Percentiles rank a stretch among this genome's conserved stretches.
Evolutionary conservation across 2,797 vertebrate species (phyloP).

Genomic region (Heliangelus exortis): DNA sequence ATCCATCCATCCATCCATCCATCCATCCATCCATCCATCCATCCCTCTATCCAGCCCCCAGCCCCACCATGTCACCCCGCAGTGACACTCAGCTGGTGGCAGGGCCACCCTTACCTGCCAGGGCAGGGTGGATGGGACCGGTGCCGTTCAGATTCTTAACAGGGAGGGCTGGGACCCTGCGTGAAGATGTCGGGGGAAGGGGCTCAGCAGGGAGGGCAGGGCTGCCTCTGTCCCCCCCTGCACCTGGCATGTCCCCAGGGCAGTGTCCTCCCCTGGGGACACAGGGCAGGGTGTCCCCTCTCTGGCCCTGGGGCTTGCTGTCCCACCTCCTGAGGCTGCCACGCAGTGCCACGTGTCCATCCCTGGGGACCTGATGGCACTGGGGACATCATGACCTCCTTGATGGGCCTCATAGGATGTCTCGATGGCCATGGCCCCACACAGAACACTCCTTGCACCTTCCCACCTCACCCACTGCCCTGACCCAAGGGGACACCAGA

Average conservation of each 20-base stretch:
- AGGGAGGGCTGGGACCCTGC: slow-evolving; percentile 92
- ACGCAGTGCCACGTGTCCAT: not conserved
- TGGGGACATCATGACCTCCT: not conserved
- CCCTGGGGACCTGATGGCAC: not conserved
- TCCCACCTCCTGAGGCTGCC: not conserved
- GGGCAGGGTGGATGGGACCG: slow-evolving; percentile 91
- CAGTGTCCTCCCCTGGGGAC: fast-evolving
- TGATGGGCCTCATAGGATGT: no score
- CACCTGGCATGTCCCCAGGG: not conserved
- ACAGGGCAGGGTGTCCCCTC: not conserved
- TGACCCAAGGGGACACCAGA: not conserved
- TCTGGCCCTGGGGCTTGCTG: not conserved
- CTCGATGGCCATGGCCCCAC: fast-evolving
- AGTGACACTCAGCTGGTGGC: fast-evolving
- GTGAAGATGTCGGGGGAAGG: not conserved
- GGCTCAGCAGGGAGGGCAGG: not conserved
- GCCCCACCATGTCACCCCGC: fast-evolving
- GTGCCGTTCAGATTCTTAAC: slow-evolving; percentile 95
- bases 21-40: not conserved
- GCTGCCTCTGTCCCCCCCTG: not conserved
- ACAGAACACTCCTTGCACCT: fast-evolving
- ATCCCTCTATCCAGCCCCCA: no score
- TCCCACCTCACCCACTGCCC: not conserved
- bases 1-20: fast-evolving
- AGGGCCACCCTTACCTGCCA: slow-evolving; percentile 84